phyloP scores from a whole-genome alignment of 2,888 invertebrate species.

The Ecdyonurus torrentis region DNA sequence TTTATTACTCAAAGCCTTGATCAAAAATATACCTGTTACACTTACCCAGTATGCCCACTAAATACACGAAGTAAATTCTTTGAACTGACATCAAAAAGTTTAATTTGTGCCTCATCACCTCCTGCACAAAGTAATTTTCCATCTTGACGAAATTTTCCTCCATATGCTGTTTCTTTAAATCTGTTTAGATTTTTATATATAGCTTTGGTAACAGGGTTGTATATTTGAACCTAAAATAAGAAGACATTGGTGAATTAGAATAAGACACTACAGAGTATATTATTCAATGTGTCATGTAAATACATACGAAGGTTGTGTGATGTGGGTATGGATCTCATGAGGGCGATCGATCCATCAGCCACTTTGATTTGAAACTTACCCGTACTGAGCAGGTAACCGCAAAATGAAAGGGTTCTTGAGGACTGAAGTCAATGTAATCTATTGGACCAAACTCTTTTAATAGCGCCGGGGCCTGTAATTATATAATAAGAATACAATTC shows the following conservation, averaged over 20 bases:
- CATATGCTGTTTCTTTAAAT: constrained; percentile 69
- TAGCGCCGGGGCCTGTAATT: constrained; percentile 56
- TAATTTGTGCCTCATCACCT: constrained; percentile 72
- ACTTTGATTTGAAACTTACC: constrained; percentile 28
- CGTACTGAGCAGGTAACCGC: constrained; percentile 85
- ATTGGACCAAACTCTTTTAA: constrained; percentile 88
- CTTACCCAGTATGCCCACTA: constrained; percentile 53
- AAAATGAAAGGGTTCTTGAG: constrained; percentile 74
- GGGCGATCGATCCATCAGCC: too few species aligned
- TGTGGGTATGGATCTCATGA: too few species aligned
- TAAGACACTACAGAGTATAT: not conserved
- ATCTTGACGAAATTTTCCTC: constrained; percentile 67
- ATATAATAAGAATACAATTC: constrained; percentile 13
- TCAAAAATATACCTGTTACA: not conserved
- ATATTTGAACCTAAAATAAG: constrained; percentile 40
- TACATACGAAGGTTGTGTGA: not conserved
- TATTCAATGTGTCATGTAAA: too few species aligned
- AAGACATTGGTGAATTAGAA: not conserved
- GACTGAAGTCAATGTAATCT: constrained; percentile 80
- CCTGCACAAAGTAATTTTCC: constrained; percentile 74
- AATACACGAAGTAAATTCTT: constrained; percentile 71
- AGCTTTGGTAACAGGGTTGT: constrained; percentile 70
- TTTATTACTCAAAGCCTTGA: not conserved
- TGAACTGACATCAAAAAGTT: constrained; percentile 73
- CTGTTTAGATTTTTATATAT: constrained; percentile 66